Evolutionary conservation across 2,888 invertebrate genomes (phyloP), one percentile per base, ranked within the genome.

Genomic region (Chrysomela aeneicollis): DNA sequence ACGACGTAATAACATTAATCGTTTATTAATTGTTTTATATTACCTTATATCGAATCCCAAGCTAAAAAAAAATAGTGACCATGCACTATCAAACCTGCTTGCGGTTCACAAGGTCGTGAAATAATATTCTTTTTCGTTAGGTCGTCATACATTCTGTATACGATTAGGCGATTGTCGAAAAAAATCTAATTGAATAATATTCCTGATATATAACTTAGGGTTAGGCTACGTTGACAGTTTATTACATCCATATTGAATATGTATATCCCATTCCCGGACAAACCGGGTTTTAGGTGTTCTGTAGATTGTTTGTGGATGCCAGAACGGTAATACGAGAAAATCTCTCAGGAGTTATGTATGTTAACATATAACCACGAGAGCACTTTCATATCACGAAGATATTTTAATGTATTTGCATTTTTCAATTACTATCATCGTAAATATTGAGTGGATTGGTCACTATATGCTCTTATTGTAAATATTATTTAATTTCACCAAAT

Each of bases 201-300:
- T 46, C 35, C 22, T 63, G 21, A 51, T 21, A 64, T 60, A 64
- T 64, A 55, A 60, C 26, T 10, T n/a, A 50, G 55, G 64, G 37
- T 53, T 50, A 59, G 21, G 21, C 46, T 51, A 21, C 55, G 64
- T 55, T 51, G 30, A 64, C 64, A 59, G 35, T 64, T 60, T 60
- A 64, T 64, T 64, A 64, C 64, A 55, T 55, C 42, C 59, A 64
- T 64, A 59, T 60, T 64, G 64, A 64, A 60, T 60, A 64, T 50
- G 59, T 55, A 59, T 59, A 64, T 64, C 64, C 26, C 26, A 26
- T 26, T 26, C 26, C 64, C 46, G 49, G 59, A 17, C 59, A 53
- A 64, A 35, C 57, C 21, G 30, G 57, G 61, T 65, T 64, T 61
- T 54, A 61, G 58, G 52, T 59, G 57, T 51, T 54, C 47, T 58